Conservation (phyloP, 2,797 vertebrate species). For the Chanos chanos region DNA sequence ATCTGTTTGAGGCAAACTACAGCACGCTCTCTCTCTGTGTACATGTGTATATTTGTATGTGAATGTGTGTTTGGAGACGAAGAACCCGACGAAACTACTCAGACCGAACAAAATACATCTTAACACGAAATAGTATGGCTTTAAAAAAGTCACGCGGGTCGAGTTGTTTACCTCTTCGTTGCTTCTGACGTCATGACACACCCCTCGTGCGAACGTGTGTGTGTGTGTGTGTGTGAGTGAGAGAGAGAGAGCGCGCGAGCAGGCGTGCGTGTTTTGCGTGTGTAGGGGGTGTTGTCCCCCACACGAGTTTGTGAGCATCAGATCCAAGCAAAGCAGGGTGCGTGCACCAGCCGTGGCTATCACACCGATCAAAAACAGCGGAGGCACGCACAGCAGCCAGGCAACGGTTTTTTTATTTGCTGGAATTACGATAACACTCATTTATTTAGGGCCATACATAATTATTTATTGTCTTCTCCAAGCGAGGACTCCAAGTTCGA, state of each 20-base stretch:
- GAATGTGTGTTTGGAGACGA: conserved; percentile 1
- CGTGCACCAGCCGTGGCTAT: conserved; percentile 17
- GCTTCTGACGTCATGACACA: conserved; percentile 83
- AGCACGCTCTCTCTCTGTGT: too few species aligned
- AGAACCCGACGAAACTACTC: background rate
- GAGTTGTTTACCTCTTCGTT: conserved; percentile 81
- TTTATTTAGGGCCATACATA: conserved; percentile 71
- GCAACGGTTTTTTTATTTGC: conserved; percentile 58
- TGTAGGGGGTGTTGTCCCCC: conserved; percentile 47
- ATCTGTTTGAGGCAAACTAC: too few species aligned
- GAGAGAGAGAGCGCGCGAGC: conserved; percentile 49
- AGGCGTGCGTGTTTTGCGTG: conserved; percentile 37
- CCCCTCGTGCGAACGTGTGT: conserved; percentile 66
- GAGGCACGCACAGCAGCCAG: conserved; percentile 29
- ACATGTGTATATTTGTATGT: too few species aligned
- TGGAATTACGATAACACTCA: conserved; percentile 72
- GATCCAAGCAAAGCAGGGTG: conserved; percentile 49
- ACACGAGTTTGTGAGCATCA: conserved; percentile 52
- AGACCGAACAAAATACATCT: conserved; percentile 1
- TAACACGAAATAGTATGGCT: conserved; percentile 41
- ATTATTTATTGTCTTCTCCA: conserved; percentile 58
- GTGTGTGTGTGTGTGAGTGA: conserved; percentile 49
- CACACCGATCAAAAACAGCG: conserved; percentile 58
- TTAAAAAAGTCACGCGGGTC: conserved; percentile 79
- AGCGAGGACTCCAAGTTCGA: conserved; percentile 49